These are phyloP conservation scores for Physeter macrocephalus DNA, from an alignment of 2,113 vertebrate genomes.

Conservation along the genomic window DNA sequence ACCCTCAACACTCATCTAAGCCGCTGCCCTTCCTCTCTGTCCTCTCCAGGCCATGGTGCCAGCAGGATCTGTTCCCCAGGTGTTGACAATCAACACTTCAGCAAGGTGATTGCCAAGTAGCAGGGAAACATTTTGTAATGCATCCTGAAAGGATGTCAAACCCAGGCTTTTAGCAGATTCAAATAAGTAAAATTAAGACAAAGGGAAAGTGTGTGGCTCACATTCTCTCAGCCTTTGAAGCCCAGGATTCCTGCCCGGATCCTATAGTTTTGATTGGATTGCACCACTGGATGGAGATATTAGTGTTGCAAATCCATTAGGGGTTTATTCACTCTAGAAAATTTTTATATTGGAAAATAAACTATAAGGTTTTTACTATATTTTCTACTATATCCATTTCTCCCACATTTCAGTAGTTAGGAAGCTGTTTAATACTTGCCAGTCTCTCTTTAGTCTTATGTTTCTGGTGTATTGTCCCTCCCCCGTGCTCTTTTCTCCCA, in stretches of 20 bases:
- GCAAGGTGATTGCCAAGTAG: background rate
- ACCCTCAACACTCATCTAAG: background rate
- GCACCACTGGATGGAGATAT: background rate
- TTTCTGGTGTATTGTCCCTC: background rate
- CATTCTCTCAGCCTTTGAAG: background rate
- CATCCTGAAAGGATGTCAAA: background rate
- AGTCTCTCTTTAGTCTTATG: background rate
- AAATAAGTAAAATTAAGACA: background rate
- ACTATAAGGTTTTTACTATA: background rate
- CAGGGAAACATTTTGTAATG: conserved; percentile 11
- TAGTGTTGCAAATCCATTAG: background rate
- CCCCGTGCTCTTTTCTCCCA: background rate
- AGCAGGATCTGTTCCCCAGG: background rate
- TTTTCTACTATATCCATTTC: background rate
- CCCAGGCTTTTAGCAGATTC: background rate
- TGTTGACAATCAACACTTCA: background rate
- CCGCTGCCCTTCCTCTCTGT: background rate
- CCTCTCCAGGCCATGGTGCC: background rate
- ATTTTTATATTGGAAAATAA: background rate
- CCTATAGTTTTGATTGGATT: background rate
- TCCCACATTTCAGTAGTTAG: background rate
- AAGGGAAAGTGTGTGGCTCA: background rate
- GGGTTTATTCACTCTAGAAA: background rate
- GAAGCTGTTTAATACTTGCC: background rate
- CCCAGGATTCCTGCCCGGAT: background rate